These are phyloP conservation scores for Philhelius pedissequus DNA, from an alignment of 2,888 invertebrate genomes.

Conservation along the genomic window DNA sequence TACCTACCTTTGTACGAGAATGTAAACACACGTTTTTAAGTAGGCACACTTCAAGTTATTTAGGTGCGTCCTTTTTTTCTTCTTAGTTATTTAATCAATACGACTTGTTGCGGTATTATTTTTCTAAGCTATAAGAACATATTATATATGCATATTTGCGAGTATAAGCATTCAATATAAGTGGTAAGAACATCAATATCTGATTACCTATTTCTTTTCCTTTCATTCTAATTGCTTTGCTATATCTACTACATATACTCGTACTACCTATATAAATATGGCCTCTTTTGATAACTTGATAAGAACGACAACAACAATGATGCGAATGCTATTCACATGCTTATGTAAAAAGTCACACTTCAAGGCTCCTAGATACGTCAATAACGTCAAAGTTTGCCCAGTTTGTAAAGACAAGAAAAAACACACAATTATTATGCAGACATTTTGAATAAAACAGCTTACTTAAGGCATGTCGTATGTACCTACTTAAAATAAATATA, in stretches of 20 bases:
- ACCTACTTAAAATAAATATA: not conserved
- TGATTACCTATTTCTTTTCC: not conserved
- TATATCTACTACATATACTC: no score
- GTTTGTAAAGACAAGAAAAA: conserved; percentile 3
- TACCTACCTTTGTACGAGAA: no score
- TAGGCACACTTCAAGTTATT: not conserved
- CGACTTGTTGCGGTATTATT: not conserved
- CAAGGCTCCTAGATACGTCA: conserved; percentile 10
- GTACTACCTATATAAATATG: conserved; percentile 12
- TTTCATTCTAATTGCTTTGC: not conserved
- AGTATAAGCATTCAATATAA: not conserved
- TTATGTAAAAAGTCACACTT: conserved; percentile 13
- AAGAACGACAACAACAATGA: not conserved
- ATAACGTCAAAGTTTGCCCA: not conserved
- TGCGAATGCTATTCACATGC: not conserved
- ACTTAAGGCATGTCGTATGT: not conserved
- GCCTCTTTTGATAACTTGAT: conserved; percentile 25
- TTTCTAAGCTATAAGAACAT: not conserved
- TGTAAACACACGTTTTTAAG: not conserved
- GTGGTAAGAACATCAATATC: not conserved
- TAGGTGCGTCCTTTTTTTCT: not conserved
- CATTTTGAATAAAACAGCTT: not conserved
- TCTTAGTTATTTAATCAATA: not conserved
- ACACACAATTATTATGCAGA: not conserved
- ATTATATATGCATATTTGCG: no score